Conservation (phyloP, 2,113 vertebrate species). For the Centrocercus urophasianus region DNA sequence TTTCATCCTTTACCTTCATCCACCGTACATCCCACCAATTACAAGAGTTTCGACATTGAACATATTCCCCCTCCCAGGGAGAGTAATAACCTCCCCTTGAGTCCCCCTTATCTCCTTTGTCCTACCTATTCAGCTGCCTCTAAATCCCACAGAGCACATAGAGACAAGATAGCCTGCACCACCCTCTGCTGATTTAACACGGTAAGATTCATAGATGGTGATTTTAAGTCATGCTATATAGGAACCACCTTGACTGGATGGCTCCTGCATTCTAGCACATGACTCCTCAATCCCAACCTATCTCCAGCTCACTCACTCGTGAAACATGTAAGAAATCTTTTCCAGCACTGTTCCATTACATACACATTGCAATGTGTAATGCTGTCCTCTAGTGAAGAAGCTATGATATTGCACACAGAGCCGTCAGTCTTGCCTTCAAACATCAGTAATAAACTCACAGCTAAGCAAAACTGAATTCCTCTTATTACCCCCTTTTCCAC, state of each 20-base stretch:
- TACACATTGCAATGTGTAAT: not conserved
- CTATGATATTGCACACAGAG: not conserved
- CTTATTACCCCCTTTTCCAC: not conserved
- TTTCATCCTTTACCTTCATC: not conserved
- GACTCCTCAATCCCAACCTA: not conserved
- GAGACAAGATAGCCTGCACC: not conserved
- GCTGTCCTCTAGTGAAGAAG: slow-evolving; percentile 57
- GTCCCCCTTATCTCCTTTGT: not conserved
- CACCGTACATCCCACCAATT: fast-evolving
- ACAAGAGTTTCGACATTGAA: not conserved
- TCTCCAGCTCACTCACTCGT: not conserved
- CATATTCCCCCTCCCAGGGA: fast-evolving
- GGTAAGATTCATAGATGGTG: not conserved
- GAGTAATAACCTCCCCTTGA: too few relatives aligned
- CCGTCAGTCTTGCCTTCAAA: fast-evolving
- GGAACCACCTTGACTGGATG: not conserved
- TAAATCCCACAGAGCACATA: fast-evolving
- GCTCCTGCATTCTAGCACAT: not conserved
- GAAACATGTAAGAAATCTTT: fast-evolving
- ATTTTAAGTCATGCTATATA: not conserved
- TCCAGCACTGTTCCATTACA: not conserved
- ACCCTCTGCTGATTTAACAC: not conserved
- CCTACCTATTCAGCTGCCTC: not conserved
- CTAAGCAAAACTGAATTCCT: not conserved
- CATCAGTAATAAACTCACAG: fast-evolving